Base-by-base conservation (phyloP, 2,797 vertebrate genomes). In the Typhlichthys subterraneus region DNA sequence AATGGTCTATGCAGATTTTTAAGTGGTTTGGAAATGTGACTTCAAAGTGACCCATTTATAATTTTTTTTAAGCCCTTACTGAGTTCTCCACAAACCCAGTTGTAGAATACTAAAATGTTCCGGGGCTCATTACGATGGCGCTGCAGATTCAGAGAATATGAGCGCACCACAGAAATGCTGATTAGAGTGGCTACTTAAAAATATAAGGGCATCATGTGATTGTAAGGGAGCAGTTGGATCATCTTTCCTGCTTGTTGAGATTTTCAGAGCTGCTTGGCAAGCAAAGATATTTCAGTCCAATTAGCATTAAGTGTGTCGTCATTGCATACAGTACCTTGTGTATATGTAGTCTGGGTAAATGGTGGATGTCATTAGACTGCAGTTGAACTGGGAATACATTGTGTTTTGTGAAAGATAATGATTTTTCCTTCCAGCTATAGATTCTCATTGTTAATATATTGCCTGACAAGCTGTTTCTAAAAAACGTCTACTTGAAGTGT, bases 41-140 rank as follows among this genome's bases (percentile, higher is more conserved):
- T 79, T 86, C 82, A 86, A 85, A 88, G 84, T 87, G 85, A 89
- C 89, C 87, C 77, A 89, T 73, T 23, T 23, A 23, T 23, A 23
- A 23, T 23, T 23, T 88, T 92, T 61, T 75, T 61, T 12, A 1
- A 53, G 61, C 47, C 61, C 51, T 69, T 75, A 75, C 69, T 73
- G 64, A 71, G 67, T 84, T 83, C 73, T 67, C 82, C 78, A 83
- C 79, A 69, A 76, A 83, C 50, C 63, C 75, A 65, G 76, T 76
- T 63, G 81, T 74, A 70, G 73, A 78, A 70, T 23, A 61, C 56
- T 69, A 70, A 63, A 76, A 64, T 67, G 70, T 72, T 64, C 80
- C 81, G 77, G 57, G 63, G 72, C 56, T 80, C 70, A 64, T 81
- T 83, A 83, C 75, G 74, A 66, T 56, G 12, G n/a, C 17, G 49